A percentile compares a stretch with the other conserved stretches of the same genome.
Evolutionary conservation across 2,888 invertebrate genomes (phyloP).

Genomic region (Polydrusus tereticollis): DNA sequence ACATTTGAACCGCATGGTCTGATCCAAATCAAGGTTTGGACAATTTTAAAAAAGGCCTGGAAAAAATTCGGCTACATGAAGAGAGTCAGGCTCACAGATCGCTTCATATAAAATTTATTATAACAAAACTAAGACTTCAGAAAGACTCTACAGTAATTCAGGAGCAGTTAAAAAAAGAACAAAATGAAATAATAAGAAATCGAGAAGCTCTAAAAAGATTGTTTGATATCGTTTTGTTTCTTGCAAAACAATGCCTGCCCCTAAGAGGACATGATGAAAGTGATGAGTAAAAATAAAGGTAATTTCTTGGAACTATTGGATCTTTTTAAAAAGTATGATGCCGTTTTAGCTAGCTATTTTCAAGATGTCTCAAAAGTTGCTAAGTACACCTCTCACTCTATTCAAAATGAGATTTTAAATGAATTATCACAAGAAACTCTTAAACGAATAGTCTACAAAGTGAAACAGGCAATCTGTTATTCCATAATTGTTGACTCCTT

Average conservation of each 20-base stretch:
- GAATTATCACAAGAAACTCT: neutral
- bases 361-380: neutral
- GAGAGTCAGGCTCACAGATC: neutral
- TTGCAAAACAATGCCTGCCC: conserved; percentile 36
- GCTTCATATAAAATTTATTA: conserved; percentile 1
- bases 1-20: conserved; percentile 9
- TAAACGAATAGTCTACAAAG: neutral
- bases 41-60: conserved; percentile 18
- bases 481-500: conserved; percentile 15
- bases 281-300: conserved; percentile 13
- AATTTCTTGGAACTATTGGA: conserved; percentile 33
- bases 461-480: conserved; percentile 11
- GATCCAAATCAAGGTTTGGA: conserved; percentile 3
- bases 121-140: conserved; percentile 8
- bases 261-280: conserved; percentile 26
- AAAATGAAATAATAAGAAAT: conserved; percentile 25
- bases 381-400: neutral
- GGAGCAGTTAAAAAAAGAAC: conserved; percentile 8
- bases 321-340: conserved; percentile 26
- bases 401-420: conserved; percentile 10
- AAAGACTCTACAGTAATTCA: neutral
- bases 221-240: conserved; percentile 23
- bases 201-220: conserved; percentile 23
- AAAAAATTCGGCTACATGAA: neutral
- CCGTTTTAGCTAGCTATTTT: neutral